phyloP scores from a whole-genome alignment of 2,888 invertebrate genomes.

The Cephus runcator region DNA sequence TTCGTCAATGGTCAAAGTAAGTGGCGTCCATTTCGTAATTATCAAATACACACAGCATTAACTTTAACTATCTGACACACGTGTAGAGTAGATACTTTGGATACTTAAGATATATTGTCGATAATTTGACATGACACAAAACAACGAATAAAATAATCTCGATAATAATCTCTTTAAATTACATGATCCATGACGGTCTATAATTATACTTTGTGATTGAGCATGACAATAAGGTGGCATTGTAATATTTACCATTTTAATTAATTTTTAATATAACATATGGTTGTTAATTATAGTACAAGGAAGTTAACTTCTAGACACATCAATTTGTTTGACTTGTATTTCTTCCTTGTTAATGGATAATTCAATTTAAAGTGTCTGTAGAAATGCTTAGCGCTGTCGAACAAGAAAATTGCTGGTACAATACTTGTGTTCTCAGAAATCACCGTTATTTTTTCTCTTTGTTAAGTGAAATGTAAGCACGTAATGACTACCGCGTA shows the following conservation, averaged over 20 bases:
- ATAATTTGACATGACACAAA: background rate
- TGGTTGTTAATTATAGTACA: background rate
- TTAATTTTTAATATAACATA: background rate
- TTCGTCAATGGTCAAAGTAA: background rate
- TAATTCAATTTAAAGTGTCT: background rate
- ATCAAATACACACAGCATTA: background rate
- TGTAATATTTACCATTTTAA: background rate
- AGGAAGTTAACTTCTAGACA: background rate
- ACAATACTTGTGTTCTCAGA: background rate
- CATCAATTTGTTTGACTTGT: background rate
- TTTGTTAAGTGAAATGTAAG: background rate
- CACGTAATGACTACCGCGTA: background rate
- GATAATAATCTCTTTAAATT: background rate
- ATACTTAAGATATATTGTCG: background rate
- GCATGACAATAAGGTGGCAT: background rate
- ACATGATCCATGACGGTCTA: background rate
- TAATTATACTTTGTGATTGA: background rate
- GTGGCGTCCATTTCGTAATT: background rate
- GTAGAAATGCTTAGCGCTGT: background rate
- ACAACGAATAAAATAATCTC: background rate
- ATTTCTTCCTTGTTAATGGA: background rate
- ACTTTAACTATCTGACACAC: background rate
- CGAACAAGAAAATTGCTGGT: background rate
- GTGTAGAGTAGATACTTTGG: background rate
- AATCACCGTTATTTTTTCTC: background rate